phyloP scores from a whole-genome alignment of 2,888 invertebrate genomes.

The Melieria picta region DNA sequence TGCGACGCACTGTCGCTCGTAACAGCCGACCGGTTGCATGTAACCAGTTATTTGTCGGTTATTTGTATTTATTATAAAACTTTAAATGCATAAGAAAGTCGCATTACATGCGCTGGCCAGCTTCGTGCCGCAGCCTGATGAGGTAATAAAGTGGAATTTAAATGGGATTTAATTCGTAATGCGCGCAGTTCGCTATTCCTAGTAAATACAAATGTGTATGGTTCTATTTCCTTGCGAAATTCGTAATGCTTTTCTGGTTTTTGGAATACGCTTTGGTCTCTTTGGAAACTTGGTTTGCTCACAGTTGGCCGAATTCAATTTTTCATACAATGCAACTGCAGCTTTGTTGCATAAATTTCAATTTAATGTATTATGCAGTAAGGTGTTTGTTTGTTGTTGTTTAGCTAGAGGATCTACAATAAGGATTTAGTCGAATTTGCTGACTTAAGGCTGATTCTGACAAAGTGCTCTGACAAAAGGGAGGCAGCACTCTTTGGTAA shows the following conservation, averaged over 20 bases:
- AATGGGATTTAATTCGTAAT: constrained; percentile 29
- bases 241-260: no score
- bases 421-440: no score
- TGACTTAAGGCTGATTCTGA: no score
- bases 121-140: constrained; percentile 4
- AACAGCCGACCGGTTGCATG: background rate
- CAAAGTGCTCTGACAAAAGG: no score
- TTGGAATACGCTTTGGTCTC: background rate
- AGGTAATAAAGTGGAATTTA: constrained; percentile 27
- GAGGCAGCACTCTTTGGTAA: no score
- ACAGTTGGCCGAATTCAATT: background rate
- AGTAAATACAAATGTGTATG: no score
- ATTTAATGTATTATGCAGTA: constrained; percentile 7
- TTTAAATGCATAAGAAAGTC: constrained; percentile 24
- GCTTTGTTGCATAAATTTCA: constrained; percentile 30
- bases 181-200: no score
- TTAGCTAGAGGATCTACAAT: no score
- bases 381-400: no score
- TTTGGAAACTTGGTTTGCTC: constrained; percentile 20
- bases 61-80: constrained; percentile 33
- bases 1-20: background rate
- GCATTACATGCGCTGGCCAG: constrained; percentile 7
- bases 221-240: no score
- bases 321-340: constrained; percentile 9
- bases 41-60: constrained; percentile 10